These are phyloP conservation scores for Psittacula echo DNA, from an alignment of 2,797 vertebrate species.

Conservation along the genomic window DNA sequence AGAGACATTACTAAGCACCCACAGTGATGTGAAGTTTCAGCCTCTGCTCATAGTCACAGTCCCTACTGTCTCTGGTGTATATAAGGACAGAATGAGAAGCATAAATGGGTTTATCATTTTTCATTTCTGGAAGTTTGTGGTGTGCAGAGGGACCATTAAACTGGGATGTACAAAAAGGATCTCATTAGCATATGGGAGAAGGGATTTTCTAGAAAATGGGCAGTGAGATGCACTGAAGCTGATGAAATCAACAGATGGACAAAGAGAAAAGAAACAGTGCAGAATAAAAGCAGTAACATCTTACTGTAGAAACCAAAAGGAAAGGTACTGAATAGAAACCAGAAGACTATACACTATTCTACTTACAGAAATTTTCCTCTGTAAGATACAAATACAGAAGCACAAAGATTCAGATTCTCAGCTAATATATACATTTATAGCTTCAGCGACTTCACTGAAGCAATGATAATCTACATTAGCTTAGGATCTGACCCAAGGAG, in stretches of 20 bases:
- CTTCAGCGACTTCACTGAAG: not conserved
- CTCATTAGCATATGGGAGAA: not conserved
- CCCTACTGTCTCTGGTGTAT: not conserved
- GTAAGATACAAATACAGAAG: not conserved
- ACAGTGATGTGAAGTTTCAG: not conserved
- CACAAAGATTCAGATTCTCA: not conserved
- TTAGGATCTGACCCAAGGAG: not conserved
- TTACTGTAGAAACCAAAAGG: not conserved
- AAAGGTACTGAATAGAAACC: not conserved
- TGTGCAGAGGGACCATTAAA: not conserved
- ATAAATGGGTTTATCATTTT: not conserved
- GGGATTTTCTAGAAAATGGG: not conserved
- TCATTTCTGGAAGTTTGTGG: not conserved
- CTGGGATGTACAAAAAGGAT: not conserved
- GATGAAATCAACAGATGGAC: not conserved
- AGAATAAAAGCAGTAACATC: not conserved
- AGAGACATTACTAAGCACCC: not conserved
- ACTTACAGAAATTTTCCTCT: not conserved
- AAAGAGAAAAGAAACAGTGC: not conserved
- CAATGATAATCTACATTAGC: not conserved
- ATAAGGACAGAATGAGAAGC: not conserved
- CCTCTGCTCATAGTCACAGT: not conserved
- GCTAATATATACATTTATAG: not conserved
- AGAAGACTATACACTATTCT: not conserved
- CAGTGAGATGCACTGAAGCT: not conserved